Conservation (phyloP, 2,797 vertebrate species). For the Pithecia hirsuta region DNA sequence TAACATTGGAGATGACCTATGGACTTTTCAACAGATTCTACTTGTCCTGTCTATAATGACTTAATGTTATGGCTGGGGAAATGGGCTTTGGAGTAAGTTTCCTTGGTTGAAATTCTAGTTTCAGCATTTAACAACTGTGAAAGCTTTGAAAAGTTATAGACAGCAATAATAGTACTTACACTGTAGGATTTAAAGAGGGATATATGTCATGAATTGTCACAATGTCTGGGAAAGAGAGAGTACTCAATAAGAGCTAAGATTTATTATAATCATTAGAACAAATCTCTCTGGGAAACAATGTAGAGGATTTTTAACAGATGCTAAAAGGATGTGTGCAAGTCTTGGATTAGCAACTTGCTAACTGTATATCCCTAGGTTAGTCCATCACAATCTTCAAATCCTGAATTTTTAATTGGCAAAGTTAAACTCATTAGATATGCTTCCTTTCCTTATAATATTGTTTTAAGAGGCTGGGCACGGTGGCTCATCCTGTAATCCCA, state of each 20-base stretch:
- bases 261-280: neutral
- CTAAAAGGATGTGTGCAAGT: neutral
- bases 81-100: neutral
- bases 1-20: neutral
- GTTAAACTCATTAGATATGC: neutral
- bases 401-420: neutral
- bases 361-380: neutral
- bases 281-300: neutral
- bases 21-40: neutral
- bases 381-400: neutral
- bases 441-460: neutral
- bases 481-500: neutral
- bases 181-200: neutral
- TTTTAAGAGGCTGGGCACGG: neutral
- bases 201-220: neutral
- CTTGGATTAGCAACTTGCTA: neutral
- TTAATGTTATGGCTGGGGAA: neutral
- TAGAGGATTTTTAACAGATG: too few species aligned
- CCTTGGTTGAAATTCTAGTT: constrained; percentile 5
- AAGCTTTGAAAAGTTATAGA: constrained; percentile 4
- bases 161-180: neutral
- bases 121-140: neutral
- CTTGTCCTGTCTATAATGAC: neutral
- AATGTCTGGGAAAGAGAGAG: neutral
- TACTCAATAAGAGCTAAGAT: neutral